Evolutionary conservation across 2,113 vertebrate species (phyloP), one percentile per base, ranked within the genome.

Genomic region (Erythrocercus mccallii): DNA sequence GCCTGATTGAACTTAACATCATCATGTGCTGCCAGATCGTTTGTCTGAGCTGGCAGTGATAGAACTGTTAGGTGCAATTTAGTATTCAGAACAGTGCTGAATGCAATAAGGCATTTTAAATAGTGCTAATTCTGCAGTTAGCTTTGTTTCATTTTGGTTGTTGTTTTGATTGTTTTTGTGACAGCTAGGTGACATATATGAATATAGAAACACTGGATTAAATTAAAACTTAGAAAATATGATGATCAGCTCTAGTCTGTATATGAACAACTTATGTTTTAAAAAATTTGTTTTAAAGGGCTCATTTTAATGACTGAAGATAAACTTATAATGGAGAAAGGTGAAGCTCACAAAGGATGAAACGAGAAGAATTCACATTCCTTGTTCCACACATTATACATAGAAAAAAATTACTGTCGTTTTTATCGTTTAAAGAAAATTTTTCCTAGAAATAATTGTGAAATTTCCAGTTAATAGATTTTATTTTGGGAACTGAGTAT

Each of bases 1-100:
- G 86, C 89, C 82, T 96, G 94, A 95, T 94, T 91, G 68, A 51
- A 85, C 83, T 88, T 88, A 84, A 93, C 71, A 89, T 66, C 69
- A 80, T 64, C 54, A 44, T 42, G 28, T 56, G 16, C 50, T 96
- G 92, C 81, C 95, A 96, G 71, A 92, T 83, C 58, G 84, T 48
- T 93, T 73, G 17, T 77, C 73, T 80, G 58, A 56, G 28, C 31
- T 80, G 69, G n/a, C 42, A 90, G 66, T 58, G 73, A 82, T 4
- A 79, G 64, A 81, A 71, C 60, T 94, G 69, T 53, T 68, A 93
- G 56, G 42, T 94, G 57, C 71, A 47, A 56, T 91, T 96, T 82
- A 69, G 69, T 92, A 95, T 97, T 95, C 92, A 96, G 65, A 96
- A 72, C 27, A 89, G 50, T 61, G 27, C 30, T 68, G 37, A 90